Evolutionary conservation across 2,113 vertebrate genomes (phyloP).

Genomic region (Otolemur garnettii): DNA sequence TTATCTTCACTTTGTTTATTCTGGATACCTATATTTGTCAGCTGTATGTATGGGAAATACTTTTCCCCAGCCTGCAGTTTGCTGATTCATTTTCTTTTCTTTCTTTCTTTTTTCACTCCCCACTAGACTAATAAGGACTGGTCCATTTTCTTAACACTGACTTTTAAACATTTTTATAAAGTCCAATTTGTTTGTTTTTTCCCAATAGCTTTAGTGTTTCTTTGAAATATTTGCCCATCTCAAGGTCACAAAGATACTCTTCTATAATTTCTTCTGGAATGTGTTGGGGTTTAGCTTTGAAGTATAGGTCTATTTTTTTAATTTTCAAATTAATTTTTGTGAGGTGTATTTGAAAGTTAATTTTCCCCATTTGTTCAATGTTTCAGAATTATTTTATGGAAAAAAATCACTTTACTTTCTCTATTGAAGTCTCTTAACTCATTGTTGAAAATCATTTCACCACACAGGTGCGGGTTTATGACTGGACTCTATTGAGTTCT

Average conservation of each 20-base stretch:
- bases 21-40: neutral
- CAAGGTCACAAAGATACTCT: slow-evolving; percentile 20
- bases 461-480: neutral
- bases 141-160: slow-evolving; percentile 8
- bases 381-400: neutral
- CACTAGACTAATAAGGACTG: neutral
- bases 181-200: neutral
- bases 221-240: slow-evolving; percentile 15
- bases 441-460: slow-evolving; percentile 13
- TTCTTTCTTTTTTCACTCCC: neutral
- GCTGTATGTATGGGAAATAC: neutral
- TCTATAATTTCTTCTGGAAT: neutral
- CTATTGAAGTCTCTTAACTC: neutral
- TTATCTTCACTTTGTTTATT: slow-evolving; percentile 8
- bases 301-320: neutral
- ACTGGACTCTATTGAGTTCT: neutral
- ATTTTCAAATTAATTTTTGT: slow-evolving; percentile 25
- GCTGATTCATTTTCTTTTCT: slow-evolving; percentile 38
- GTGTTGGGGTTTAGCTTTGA: neutral
- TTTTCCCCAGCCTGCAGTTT: neutral
- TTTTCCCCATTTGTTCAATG: neutral
- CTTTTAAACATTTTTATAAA: neutral
- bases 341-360: neutral
- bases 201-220: neutral
- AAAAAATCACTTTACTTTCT: neutral